Evolutionary conservation across 2,113 vertebrate genomes (phyloP).

Genomic region (Chloroceryle aenea): DNA sequence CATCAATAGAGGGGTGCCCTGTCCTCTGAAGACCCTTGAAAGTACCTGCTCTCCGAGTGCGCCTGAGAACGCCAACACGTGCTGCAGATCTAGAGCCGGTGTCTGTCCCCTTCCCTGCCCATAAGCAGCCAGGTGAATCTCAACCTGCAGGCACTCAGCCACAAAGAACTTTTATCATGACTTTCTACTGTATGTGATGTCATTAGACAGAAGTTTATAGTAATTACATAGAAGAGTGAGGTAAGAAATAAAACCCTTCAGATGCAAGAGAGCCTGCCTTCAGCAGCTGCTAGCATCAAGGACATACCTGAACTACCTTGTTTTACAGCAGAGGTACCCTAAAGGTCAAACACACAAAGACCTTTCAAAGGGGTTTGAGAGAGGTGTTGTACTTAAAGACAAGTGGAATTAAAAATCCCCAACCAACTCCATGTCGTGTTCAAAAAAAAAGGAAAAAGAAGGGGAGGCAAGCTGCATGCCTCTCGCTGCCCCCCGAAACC

Average conservation of each 20-base stretch:
- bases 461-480: not conserved
- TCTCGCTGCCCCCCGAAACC: not conserved
- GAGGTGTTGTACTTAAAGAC: not conserved
- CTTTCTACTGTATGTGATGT: not conserved
- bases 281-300: not conserved
- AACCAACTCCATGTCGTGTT: not conserved
- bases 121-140: not conserved
- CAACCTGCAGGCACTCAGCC: not conserved
- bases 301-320: not conserved
- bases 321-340: not conserved
- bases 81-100: not conserved
- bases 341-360: not conserved
- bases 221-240: not conserved
- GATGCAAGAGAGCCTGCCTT: not conserved
- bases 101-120: not conserved
- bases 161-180: no score
- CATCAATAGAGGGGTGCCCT: not conserved
- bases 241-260: not conserved
- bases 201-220: not conserved
- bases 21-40: not conserved
- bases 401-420: not conserved
- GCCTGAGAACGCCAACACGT: rapidly evolving
- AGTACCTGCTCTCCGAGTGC: rapidly evolving
- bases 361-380: not conserved
- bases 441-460: not conserved